Evolutionary conservation across 2,888 invertebrate genomes (phyloP).

Genomic region (Antitype chi): DNA sequence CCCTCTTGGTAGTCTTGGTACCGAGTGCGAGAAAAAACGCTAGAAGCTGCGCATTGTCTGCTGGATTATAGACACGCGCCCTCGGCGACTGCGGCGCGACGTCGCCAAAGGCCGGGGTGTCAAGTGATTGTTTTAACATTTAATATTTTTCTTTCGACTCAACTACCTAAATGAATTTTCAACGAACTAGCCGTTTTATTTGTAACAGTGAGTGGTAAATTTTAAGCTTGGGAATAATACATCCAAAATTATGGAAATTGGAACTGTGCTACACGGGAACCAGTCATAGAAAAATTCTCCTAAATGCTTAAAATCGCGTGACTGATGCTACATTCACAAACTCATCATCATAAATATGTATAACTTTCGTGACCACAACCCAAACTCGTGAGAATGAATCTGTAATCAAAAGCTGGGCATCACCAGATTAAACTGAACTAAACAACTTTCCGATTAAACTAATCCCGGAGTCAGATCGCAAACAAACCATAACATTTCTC

Average conservation of each 20-base stretch:
- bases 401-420: slow-evolving; percentile 57
- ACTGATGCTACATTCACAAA: slow-evolving; percentile 52
- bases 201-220: background rate
- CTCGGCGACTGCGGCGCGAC: slow-evolving; percentile 65
- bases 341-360: slow-evolving; percentile 54
- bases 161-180: slow-evolving; percentile 12
- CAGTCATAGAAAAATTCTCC: slow-evolving; percentile 12
- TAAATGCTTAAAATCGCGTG: slow-evolving; percentile 47
- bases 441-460: slow-evolving; percentile 61
- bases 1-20: slow-evolving; percentile 59
- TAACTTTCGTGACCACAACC: slow-evolving; percentile 52
- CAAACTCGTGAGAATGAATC: slow-evolving; percentile 57
- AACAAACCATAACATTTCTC: slow-evolving; percentile 82
- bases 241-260: slow-evolving; percentile 31
- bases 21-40: slow-evolving; percentile 66
- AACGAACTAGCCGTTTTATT: background rate
- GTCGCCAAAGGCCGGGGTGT: slow-evolving; percentile 37
- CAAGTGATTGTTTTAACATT: slow-evolving; percentile 24
- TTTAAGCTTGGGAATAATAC: background rate
- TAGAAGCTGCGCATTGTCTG: slow-evolving; percentile 63
- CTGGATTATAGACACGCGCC: slow-evolving; percentile 73
- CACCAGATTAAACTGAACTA: slow-evolving; percentile 59
- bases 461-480: slow-evolving; percentile 74
- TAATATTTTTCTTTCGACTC: slow-evolving; percentile 32
- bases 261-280: background rate